Base-by-base conservation (phyloP, 2,113 vertebrate species). In the Sceloporus undulatus region DNA sequence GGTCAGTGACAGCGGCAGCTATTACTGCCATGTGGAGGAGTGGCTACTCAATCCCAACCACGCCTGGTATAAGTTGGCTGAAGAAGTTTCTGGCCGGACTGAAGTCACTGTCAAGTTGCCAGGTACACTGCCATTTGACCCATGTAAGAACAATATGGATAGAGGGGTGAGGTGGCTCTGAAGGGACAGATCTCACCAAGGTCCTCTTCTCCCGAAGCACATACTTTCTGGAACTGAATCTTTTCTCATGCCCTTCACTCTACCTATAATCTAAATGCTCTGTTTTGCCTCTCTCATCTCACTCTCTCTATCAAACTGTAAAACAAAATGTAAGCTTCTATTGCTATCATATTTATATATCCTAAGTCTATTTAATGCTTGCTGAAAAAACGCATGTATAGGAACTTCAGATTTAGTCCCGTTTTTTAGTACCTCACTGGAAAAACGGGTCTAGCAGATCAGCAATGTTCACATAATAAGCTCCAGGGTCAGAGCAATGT, bases 11-110 rank as follows among this genome's bases (percentile, higher is more conserved):
- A 99, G 98, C 0, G 99, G 98, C 86, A 98, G 97, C 75, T 99
- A 99, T 96, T 99, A 99, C 95, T 99, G 99, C 96, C 97, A 98
- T 0, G 99, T 99, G 96, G 98, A 99, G 88, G 97, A 98, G 86
- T 97, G 97, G 97, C 95, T 97, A 94, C 96, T 97, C 82, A 97
- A 96, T 85, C 97, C 97, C 87, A 96, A 97, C 86, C 96, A 95
- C 0, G 96, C 95, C 79, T 99, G 98, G 98, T 98, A 97, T 94
- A 98, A 96, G 92, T 87, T 97, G 90, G 97, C 97, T 0, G 95
- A 97, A 88, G 97, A 98, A 89, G 96, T 93, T 19, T 99, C 98
- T 0, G 98, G 98, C 0, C 96, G 98, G 84, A 98, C 98, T 0
- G 97, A 98, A 90, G 98, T 99, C 92, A 96, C 96, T 0, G 98